Evolutionary conservation across 1,140 invertebrate species (phyloP), one percentile per base, ranked within the genome.

Genomic region (Macrosteles quadrilineatus): DNA sequence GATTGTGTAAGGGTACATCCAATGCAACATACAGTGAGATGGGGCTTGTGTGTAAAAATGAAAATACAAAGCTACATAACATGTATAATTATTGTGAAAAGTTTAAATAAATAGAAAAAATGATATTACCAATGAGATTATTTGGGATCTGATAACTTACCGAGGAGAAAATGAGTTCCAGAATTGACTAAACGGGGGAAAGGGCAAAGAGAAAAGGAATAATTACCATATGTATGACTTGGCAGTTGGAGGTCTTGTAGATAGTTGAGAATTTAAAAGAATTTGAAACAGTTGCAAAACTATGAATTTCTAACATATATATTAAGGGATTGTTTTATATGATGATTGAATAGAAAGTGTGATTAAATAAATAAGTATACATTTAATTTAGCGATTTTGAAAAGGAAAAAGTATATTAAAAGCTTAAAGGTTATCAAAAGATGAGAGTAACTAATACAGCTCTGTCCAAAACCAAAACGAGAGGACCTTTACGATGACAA

Each of bases 101-200:
- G 17, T 59, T 69, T 25, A 57, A 55, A 32, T 19, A 64, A 64
- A 64, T 64, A 32, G 19, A 14, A 64, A 64, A 64, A 64, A 40
- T 62, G 32, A 62, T 62, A 64, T 64, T 64, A 64, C 59, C 59
- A 64, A 64, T 32, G 59, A 64, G 59, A 64, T 29, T 64, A 32
- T 64, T 27, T 67, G 27, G 47, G 45, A 50, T 73, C 43, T 70
- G 67, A 43, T 69, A 88, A 94, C 93, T 95, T 95, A 95, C 93
- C 93, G 91, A 90, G 92, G 92, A 90, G 90, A 92, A 92, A 95
- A 95, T 88, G 91, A 94, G 90, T 91, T 94, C 93, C 93, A 95
- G 91, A 94, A 95, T 90, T 92, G 91, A 92, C 93, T 95, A 93
- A 85, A 84, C 82, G 82, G 83, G 82, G 81, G 81, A 84, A 81